Conservation (phyloP, 2,888 invertebrate genomes). For the Rhagonycha fulva region DNA sequence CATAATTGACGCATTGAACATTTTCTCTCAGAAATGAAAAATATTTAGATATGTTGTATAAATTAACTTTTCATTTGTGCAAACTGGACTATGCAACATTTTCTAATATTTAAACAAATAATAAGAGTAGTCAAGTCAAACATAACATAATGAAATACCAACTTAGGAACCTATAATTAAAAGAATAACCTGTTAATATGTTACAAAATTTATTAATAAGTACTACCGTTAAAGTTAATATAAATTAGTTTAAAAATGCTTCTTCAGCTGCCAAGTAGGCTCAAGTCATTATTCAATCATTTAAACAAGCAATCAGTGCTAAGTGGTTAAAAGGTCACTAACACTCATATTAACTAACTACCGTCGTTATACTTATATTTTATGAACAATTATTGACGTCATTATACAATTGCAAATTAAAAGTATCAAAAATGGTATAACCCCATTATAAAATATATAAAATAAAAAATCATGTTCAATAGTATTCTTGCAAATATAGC, state of each 20-base stretch:
- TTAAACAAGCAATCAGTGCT: constrained; percentile 41
- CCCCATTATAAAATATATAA: neutral
- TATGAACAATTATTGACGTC: constrained; percentile 39
- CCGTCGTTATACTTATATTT: constrained; percentile 35
- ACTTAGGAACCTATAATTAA: neutral
- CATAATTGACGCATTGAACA: neutral
- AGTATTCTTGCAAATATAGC: neutral
- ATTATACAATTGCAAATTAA: constrained; percentile 39
- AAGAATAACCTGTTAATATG: constrained; percentile 3
- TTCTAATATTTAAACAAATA: neutral
- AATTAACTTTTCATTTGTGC: neutral
- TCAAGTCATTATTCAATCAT: constrained; percentile 40
- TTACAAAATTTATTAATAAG: constrained; percentile 11
- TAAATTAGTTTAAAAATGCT: constrained; percentile 25
- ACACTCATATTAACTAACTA: constrained; percentile 38
- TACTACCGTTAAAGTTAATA: constrained; percentile 18
- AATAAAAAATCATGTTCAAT: neutral
- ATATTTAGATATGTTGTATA: neutral
- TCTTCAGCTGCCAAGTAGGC: constrained; percentile 31
- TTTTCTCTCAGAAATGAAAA: neutral
- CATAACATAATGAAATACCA: neutral
- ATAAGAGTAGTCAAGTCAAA: neutral
- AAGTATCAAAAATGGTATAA: constrained; percentile 6
- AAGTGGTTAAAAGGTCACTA: constrained; percentile 42
- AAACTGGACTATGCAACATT: neutral